phyloP scores from a whole-genome alignment of 1,140 invertebrate genomes.

The Pachypeltis micranthus region DNA sequence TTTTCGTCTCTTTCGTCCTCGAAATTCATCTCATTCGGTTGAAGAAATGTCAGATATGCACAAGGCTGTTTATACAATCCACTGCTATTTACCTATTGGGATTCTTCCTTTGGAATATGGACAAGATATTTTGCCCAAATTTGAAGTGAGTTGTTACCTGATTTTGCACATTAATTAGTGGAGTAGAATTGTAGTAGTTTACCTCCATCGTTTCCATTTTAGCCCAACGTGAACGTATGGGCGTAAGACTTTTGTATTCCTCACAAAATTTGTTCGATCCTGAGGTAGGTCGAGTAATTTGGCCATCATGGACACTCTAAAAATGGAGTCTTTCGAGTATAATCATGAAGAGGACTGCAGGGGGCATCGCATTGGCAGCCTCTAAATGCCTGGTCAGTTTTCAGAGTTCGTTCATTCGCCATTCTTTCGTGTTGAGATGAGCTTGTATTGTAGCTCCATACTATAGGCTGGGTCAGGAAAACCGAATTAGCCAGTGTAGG shows the following conservation, averaged over 20 bases:
- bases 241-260: background rate
- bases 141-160: conserved; percentile 26
- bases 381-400: no score
- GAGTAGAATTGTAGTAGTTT: background rate
- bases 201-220: background rate
- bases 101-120: conserved; percentile 30
- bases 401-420: no score
- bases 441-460: no score
- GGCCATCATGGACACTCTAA: no score
- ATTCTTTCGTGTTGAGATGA: no score
- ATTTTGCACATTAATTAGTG: background rate
- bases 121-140: conserved; percentile 27
- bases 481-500: no score
- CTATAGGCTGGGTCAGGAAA: no score
- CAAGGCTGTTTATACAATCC: conserved; percentile 25
- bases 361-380: no score
- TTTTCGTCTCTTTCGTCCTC: conserved; percentile 23
- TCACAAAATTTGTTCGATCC: no score
- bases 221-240: background rate
- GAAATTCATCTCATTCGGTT: conserved; percentile 24
- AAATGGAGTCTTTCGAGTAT: no score
- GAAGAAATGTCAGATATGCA: conserved; percentile 25
- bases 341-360: no score
- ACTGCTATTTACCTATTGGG: conserved; percentile 27
- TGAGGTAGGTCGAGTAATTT: no score